Evolutionary conservation across 2,888 invertebrate genomes (phyloP), one percentile per base, ranked within the genome.

Genomic region (Graphium colonna): DNA sequence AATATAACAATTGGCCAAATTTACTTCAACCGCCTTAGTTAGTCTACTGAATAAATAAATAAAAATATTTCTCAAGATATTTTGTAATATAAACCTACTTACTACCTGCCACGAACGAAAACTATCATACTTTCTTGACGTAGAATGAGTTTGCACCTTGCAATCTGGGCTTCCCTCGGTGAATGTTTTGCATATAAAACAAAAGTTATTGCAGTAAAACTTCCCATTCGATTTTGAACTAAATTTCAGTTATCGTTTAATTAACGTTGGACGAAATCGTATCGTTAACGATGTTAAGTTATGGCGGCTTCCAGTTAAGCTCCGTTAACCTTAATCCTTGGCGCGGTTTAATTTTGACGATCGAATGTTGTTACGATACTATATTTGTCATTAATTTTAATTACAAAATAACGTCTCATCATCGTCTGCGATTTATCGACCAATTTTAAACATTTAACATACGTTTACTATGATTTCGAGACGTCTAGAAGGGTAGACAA

Each of bases 291-390:
- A 40, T 17, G 15, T 5, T n/a, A 31, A 36, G n/a, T 36, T 45
- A 45, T 17, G 15, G 10, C n/a, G 17, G 8, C 9, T n/a, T 12
- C 33, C 12, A 9, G 5, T 15, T 7, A 17, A 13, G 5, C 39
- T 33, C n/a, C 13, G 36, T 10, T 44, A 44, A 43, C 28, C 44
- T 51, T 51, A 51, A 51, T 44, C 28, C 33, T 33, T 10, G 2
- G 10, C 33, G n/a, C 7, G 26, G 7, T 26, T 7, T 26, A 3
- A 26, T 26, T 7, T 26, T 3, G 3, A 26, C 3, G 7, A 3
- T 3, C 26, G 26, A 26, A 26, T 7, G 26, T n/a, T n/a, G n/a
- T n/a, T n/a, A n/a, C n/a, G n/a, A n/a, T n/a, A n/a, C n/a, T n/a
- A n/a, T n/a, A n/a, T n/a, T n/a, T n/a, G n/a, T n/a, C n/a, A n/a